phyloP scores from a whole-genome alignment of 2,797 vertebrate species.

The Clamator glandarius region DNA sequence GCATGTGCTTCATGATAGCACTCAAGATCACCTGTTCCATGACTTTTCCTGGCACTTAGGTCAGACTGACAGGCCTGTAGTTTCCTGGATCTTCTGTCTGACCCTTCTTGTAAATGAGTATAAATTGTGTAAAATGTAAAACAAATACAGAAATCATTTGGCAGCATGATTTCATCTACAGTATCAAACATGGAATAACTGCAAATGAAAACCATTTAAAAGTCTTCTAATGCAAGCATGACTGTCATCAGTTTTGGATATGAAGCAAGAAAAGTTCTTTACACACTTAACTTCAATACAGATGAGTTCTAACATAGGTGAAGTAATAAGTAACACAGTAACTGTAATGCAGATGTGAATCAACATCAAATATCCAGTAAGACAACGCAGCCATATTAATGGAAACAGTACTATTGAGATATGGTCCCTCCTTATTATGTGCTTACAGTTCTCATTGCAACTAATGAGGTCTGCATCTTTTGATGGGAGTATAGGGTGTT shows the following conservation, averaged over 20 bases:
- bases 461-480: not conserved
- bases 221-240: not conserved
- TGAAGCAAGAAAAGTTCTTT: not conserved
- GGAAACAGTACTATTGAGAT: not conserved
- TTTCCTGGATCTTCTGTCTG: too few relatives aligned
- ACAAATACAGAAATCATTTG: not conserved
- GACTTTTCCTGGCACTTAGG: too few relatives aligned
- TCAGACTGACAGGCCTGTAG: too few relatives aligned
- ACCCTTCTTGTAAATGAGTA: too few relatives aligned
- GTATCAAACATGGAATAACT: not conserved
- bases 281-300: not conserved
- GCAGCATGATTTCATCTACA: not conserved
- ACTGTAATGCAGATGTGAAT: not conserved
- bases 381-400: not conserved
- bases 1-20: too few relatives aligned
- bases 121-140: not conserved
- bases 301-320: not conserved
- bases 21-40: too few relatives aligned
- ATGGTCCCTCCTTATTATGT: not conserved
- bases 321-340: not conserved
- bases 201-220: not conserved
- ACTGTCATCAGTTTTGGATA: not conserved
- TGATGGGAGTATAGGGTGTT: not conserved
- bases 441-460: not conserved
- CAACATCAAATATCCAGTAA: not conserved